Evolutionary conservation across 2,888 invertebrate species (phyloP).

Genomic region (Trachelus iudaicus): DNA sequence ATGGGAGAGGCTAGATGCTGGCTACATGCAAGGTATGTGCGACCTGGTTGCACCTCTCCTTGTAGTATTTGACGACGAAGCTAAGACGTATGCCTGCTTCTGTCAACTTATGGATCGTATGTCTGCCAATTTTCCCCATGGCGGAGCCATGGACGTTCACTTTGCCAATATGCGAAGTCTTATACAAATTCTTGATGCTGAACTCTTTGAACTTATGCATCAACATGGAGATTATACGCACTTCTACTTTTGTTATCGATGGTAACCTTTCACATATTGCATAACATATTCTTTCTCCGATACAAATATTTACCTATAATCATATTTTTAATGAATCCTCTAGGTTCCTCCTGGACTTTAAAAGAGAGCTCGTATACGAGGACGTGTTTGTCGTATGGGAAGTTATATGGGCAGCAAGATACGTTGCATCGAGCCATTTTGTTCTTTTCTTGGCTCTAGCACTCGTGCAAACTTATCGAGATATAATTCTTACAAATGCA

Average conservation of each 20-base stretch:
- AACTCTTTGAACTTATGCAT: slow-evolving; percentile 94
- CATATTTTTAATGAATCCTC: neutral
- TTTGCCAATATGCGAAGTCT: slow-evolving; percentile 94
- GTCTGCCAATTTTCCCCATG: slow-evolving; percentile 91
- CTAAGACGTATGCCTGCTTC: slow-evolving; percentile 91
- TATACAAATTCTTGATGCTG: slow-evolving; percentile 90
- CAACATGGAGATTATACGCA: slow-evolving; percentile 96
- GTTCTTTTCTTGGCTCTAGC: slow-evolving; percentile 93
- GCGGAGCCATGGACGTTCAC: slow-evolving; percentile 94
- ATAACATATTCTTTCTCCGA: neutral
- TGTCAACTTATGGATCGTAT: slow-evolving; percentile 91
- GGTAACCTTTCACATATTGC: slow-evolving; percentile 65
- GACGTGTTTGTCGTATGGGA: slow-evolving; percentile 96
- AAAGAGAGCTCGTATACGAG: slow-evolving; percentile 90
- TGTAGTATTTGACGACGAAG: slow-evolving; percentile 93
- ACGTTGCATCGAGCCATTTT: slow-evolving; percentile 88
- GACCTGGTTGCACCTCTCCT: slow-evolving; percentile 93
- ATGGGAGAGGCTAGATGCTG: slow-evolving; percentile 93
- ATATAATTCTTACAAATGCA: slow-evolving; percentile 92
- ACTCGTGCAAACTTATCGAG: slow-evolving; percentile 90
- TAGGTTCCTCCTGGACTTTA: slow-evolving; percentile 90
- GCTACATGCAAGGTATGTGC: slow-evolving; percentile 99
- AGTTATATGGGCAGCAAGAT: slow-evolving; percentile 93
- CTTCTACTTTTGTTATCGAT: slow-evolving; percentile 97
- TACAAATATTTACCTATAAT: neutral